These are phyloP conservation scores for Montipora capitata DNA, from an alignment of 92 coral and sea anemone species.

Conservation along the genomic window DNA sequence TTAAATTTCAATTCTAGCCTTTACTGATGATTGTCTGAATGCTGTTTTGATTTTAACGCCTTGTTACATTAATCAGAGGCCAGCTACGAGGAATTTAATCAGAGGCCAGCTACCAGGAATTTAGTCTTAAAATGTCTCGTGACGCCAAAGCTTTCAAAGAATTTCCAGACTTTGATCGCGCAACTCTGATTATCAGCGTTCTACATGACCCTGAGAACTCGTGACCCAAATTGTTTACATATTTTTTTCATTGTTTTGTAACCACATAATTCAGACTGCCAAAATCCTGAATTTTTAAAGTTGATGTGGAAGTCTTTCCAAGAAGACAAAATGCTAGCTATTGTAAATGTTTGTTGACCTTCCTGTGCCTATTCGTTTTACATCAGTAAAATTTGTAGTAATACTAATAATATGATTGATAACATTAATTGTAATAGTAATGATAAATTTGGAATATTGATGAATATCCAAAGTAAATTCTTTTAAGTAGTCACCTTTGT, in stretches of 20 bases:
- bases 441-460: not conserved
- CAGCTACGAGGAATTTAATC: too few relatives aligned
- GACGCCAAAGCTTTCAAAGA: constrained; percentile 1
- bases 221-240: constrained; percentile 20
- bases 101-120: too few relatives aligned
- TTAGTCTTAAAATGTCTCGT: not conserved
- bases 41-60: too few relatives aligned
- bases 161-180: not conserved
- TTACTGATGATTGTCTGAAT: too few relatives aligned
- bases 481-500: not conserved
- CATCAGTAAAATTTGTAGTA: too few relatives aligned
- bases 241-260: constrained; percentile 3
- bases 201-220: not conserved
- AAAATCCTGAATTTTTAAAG: too few relatives aligned
- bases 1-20: too few relatives aligned
- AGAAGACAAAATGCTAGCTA: not conserved
- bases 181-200: not conserved
- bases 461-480: too few relatives aligned
- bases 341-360: too few relatives aligned
- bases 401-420: not conserved
- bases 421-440: not conserved
- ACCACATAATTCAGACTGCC: not conserved
- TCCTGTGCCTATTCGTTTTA: too few relatives aligned
- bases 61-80: too few relatives aligned
- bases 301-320: not conserved